Percentiles rank a stretch among this genome's conserved stretches.
Conservation (phyloP, 2,888 invertebrate genomes). For the Griposia aprilina region DNA sequence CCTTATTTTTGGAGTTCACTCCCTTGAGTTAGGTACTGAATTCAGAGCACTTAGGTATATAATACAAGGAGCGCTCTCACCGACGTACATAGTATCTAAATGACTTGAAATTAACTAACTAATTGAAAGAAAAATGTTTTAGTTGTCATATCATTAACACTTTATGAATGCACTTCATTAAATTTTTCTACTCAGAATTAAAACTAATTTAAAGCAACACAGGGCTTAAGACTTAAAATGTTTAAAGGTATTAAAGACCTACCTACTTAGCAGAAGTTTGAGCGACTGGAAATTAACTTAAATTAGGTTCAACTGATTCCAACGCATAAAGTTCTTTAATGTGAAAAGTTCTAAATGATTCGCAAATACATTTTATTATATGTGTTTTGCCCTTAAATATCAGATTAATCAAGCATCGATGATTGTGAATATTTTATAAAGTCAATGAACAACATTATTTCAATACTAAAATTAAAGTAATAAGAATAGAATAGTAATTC, state of each 20-base stretch:
- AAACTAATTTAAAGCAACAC: slow-evolving; percentile 26
- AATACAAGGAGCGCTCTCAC: not conserved
- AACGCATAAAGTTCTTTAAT: slow-evolving; percentile 9
- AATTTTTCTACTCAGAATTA: not conserved
- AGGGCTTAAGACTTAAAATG: slow-evolving; percentile 22
- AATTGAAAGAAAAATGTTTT: not conserved
- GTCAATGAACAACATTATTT: not conserved
- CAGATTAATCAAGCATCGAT: not conserved
- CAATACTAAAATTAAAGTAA: not conserved
- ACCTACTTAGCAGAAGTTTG: slow-evolving; percentile 11
- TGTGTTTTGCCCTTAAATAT: no score
- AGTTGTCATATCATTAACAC: no score
- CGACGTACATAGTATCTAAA: not conserved
- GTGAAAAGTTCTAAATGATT: not conserved
- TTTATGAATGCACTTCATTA: slow-evolving; percentile 3
- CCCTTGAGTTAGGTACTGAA: not conserved
- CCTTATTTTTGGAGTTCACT: not conserved
- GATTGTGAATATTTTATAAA: not conserved
- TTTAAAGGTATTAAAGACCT: slow-evolving; percentile 6
- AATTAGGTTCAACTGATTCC: not conserved
- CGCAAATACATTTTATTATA: not conserved
- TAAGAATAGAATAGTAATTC: not conserved
- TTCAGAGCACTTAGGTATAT: not conserved
- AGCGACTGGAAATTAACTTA: slow-evolving; percentile 18
- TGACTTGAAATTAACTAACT: not conserved